Base-by-base conservation (phyloP, 1,140 invertebrate species). In the Ostrea edulis region DNA sequence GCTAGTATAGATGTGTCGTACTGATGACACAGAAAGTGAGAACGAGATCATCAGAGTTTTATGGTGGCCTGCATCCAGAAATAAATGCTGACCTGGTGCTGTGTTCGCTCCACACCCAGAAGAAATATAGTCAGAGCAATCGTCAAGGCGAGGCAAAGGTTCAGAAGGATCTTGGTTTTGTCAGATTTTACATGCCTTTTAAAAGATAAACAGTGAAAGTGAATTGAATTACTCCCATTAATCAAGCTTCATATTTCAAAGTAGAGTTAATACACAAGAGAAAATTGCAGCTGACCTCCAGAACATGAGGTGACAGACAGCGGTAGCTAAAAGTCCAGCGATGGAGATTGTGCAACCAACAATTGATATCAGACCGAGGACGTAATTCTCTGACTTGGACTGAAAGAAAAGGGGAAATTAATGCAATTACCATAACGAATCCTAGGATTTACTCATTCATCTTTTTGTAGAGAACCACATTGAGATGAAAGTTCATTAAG, bases 111-210 rank as follows among this genome's bases (percentile, higher is more conserved):
- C 8, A 90, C 90, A 11, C 91, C 91, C 54, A 83, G 84, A 29
- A 92, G 25, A 68, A 92, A 92, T 0, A 92, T 29, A 14, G 89
- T 68, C 54, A 90, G 81, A 14, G 90, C 91, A 55, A 90, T 55
- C 20, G 91, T 90, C 1, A 92, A 85, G 11, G 90, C 87, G 2
- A 91, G n/a, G 88, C 91, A 92, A 22, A 92, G 84, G 68, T 90
- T 90, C 29, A 92, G 58, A 29, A 92, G 71, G 14, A 92, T 90
- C 3, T 86, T 84, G 2, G 89, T 68, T 25, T 89, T 89, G 35
- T 92, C 89, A 35, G 90, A 90, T 55, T 89, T 91, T n/a, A 91
- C 54, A 53, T 89, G 53, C 81, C 90, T 90, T 25, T 8, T 53
- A 83, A 82, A 58, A 81, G 54, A 20, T 35, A 65, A 55, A n/a